Base-by-base conservation (phyloP, 1,140 invertebrate genomes). In the Apis dorsata region DNA sequence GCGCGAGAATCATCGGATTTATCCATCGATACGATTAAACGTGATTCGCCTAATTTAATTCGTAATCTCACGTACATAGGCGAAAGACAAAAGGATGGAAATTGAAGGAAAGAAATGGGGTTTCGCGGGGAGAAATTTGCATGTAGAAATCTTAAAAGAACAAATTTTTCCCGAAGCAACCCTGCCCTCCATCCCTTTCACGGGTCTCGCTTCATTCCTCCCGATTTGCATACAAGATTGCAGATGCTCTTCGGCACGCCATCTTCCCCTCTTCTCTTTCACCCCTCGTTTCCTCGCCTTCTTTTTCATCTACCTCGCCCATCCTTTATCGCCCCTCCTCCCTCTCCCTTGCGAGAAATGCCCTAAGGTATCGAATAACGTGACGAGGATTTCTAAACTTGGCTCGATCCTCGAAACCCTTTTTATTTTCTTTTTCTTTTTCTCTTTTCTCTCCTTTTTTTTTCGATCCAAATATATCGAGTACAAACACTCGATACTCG, bases 161-260 rank as follows among this genome's bases (percentile, higher is more conserved):
- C 84, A 88, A 91, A 91, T 90, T 89, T 90, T 86, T 90, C 88
- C 72, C 79, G 63, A 79, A 87, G 70, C 68, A 76, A 44, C 34
- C 34, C 49, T 10, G 21, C 62, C 12, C 62, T 62, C 53, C 57
- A 24, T 53, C 15, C 19, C 81, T 59, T 55, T 34, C 28, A 0
- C 8, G 63, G 17, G 63, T 51, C 17, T 17, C 59, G 57, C 62
- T 34, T 53, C 60, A 65, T 86, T 83, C 86, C 85, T 86, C 79
- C 77, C 88, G 84, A 93, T 93, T 93, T 92, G 90, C 92, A 93
- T 92, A 89, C 90, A 89, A 92, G 90, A 92, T 92, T 93, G 90
- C 88, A 72, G 88, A 91, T 90, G 89, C 85, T 90, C 85, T 88
- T 90, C 86, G 83, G 84, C 86, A 81, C 85, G 83, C 89, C 91